These are phyloP conservation scores for Pelagia noctiluca DNA, from an alignment of 30 jellyfish, hydroid and myxozoan genomes.

Conservation along the genomic window DNA sequence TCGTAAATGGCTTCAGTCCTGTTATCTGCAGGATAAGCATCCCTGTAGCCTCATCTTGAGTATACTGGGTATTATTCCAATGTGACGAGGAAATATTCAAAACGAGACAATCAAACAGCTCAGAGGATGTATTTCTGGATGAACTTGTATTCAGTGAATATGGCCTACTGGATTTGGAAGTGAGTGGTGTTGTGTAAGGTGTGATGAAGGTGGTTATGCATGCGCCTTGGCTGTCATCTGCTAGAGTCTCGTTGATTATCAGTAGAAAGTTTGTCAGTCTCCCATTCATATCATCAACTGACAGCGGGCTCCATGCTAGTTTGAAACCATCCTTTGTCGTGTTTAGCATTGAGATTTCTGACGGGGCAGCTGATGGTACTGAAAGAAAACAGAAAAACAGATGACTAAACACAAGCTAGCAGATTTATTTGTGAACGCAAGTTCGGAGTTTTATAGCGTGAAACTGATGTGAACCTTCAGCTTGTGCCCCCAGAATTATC, in stretches of 20 bases:
- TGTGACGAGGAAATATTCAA: too few relatives aligned
- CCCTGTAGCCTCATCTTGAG: background rate
- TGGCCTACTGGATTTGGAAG: background rate
- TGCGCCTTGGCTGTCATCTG: conserved; percentile 31
- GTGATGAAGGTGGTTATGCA: background rate
- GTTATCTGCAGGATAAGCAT: background rate
- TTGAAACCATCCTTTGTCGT: conserved; percentile 4
- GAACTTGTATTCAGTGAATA: too few relatives aligned
- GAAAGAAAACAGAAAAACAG: background rate
- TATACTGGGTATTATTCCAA: too few relatives aligned
- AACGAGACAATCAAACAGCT: too few relatives aligned
- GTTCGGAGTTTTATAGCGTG: too few relatives aligned
- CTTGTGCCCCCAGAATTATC: too few relatives aligned
- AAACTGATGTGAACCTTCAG: too few relatives aligned
- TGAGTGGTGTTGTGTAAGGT: background rate
- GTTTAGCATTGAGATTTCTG: conserved; percentile 14
- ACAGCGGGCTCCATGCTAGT: conserved; percentile 45
- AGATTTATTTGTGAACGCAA: too few relatives aligned
- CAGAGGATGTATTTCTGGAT: too few relatives aligned
- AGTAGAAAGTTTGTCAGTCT: conserved; percentile 25
- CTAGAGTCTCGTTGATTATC: conserved; percentile 31
- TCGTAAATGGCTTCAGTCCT: conserved; percentile 44
- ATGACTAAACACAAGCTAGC: background rate
- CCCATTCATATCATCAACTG: conserved; percentile 23
- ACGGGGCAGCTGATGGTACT: conserved; percentile 69